Conservation (phyloP, 2,888 invertebrate species). For the Pachydiplax longipennis region DNA sequence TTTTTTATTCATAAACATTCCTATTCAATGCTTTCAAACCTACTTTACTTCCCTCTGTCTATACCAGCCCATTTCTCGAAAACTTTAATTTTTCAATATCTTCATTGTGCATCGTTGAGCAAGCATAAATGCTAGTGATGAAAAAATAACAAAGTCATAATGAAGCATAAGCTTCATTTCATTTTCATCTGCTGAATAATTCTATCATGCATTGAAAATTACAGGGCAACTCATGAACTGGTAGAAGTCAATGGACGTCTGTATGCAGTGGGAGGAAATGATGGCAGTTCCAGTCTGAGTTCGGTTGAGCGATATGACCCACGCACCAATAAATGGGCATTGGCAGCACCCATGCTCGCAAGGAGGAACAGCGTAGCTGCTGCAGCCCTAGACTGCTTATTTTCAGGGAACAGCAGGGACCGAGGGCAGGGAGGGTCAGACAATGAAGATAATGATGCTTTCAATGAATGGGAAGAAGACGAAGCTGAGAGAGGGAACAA, state of each 20-base stretch:
- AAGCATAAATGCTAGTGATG: too few species aligned
- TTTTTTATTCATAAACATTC: too few species aligned
- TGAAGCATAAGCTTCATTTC: too few species aligned
- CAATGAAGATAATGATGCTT: background rate
- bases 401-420: slow-evolving; percentile 50
- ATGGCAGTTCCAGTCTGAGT: slow-evolving; percentile 73
- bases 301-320: slow-evolving; percentile 74
- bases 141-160: too few species aligned
- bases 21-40: too few species aligned
- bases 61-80: too few species aligned
- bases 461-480: background rate
- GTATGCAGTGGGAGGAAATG: slow-evolving; percentile 74
- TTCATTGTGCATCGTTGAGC: too few species aligned
- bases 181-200: too few species aligned
- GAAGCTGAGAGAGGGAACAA: background rate
- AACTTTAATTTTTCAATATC: too few species aligned
- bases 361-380: slow-evolving; percentile 73
- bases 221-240: slow-evolving; percentile 73
- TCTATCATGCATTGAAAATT: slow-evolving; percentile 47
- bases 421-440: background rate
- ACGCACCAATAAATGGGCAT: slow-evolving; percentile 70
- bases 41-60: too few species aligned
- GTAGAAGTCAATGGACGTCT: slow-evolving; percentile 69
- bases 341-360: slow-evolving; percentile 71
- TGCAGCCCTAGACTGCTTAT: slow-evolving; percentile 70